These are phyloP conservation scores for Tyrannus savana DNA, from an alignment of 2,113 vertebrate genomes.

Conservation along the genomic window DNA sequence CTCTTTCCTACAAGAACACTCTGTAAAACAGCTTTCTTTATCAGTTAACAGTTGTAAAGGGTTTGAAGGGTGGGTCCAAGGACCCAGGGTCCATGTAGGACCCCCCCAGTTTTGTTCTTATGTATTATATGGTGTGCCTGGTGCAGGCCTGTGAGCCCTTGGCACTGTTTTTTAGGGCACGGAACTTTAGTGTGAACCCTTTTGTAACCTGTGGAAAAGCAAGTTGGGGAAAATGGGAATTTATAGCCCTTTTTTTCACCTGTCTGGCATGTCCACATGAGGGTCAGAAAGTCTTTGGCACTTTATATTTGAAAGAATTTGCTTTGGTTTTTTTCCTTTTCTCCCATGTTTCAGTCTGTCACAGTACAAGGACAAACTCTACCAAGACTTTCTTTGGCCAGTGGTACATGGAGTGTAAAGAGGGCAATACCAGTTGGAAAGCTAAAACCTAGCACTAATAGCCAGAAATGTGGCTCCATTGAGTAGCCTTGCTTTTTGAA, in stretches of 20 bases:
- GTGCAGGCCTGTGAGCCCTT: rapidly evolving
- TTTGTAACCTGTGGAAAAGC: not conserved
- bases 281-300: not conserved
- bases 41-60: not conserved
- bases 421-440: not conserved
- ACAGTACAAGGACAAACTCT: not conserved
- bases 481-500: not conserved
- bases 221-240: not conserved
- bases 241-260: not conserved
- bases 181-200: not conserved
- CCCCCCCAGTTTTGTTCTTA: not conserved
- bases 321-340: too few species aligned
- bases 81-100: not conserved
- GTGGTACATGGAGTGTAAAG: not conserved
- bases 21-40: not conserved
- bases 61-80: not conserved
- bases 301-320: not conserved
- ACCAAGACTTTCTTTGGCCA: not conserved
- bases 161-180: not conserved
- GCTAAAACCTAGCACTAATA: not conserved
- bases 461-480: not conserved
- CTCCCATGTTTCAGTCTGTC: not conserved
- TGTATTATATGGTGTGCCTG: not conserved
- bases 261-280: rapidly evolving
- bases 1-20: not conserved